Evolutionary conservation across 2,888 invertebrate species (phyloP), one percentile per base, ranked within the genome.

Genomic region (Scaptomyza tumidula): DNA sequence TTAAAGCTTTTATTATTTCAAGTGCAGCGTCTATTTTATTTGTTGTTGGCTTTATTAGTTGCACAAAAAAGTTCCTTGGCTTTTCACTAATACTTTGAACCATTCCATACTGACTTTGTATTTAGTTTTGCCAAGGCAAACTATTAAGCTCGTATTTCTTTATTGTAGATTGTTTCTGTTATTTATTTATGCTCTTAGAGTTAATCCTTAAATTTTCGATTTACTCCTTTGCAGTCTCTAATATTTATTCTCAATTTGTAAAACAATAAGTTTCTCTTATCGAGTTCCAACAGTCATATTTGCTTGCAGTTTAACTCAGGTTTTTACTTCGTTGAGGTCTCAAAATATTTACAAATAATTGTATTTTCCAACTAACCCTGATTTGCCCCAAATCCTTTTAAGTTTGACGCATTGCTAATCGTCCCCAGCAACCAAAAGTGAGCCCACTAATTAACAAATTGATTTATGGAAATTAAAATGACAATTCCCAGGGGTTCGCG

Each of bases 391-490:
- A 49, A 55, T 54, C 13, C 6, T 31, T 41, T 29, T 29, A 16
- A 9, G 2, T 27, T 55, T 37, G 24, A 43, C 46, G n/a, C 43
- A 35, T 50, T 66, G 72, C 86, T 78, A 84, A 84, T 86, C 82
- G 65, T 39, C 60, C 46, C n/a, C 33, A 55, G 73, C 71, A 74
- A 74, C 82, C 81, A 70, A 78, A 86, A 80, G 66, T 79, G 82
- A 77, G 77, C 73, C 70, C 80, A 75, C 86, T 86, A 88, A 90
- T 90, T 90, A 90, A 88, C 87, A 89, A 89, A 90, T 90, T 90
- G 90, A 90, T 90, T 90, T 90, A 90, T 90, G 83, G 83, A 78
- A 90, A 90, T 90, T 78, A 84, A 85, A 87, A 87, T 83, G 75
- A 78, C 76, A 77, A 79, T 56, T 89, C 87, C 77, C 89, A 48